Conservation (phyloP, 2,113 vertebrate species). For the Menidia beryllina region DNA sequence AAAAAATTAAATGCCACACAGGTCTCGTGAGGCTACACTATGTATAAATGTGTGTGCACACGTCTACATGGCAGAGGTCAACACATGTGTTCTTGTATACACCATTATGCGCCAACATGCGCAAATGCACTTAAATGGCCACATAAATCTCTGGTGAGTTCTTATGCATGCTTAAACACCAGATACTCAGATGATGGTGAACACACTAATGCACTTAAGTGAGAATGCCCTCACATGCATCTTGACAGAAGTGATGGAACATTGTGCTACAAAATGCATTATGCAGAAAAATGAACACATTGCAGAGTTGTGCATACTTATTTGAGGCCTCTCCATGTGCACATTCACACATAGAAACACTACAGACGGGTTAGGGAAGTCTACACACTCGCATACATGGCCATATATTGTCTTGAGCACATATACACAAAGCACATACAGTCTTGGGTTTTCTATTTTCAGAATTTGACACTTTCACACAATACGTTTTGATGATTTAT, state of each 20-base stretch:
- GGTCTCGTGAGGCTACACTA: background rate
- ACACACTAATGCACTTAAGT: background rate
- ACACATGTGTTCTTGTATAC: background rate
- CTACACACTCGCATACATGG: background rate
- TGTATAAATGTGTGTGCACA: background rate
- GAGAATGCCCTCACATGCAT: slow-evolving; percentile 5
- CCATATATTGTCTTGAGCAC: background rate
- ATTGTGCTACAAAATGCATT: slow-evolving; percentile 28
- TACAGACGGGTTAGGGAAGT: background rate
- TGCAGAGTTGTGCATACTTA: slow-evolving; percentile 22
- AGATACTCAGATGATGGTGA: background rate
- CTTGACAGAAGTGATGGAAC: background rate
- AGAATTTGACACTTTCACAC: background rate
- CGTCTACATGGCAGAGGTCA: background rate
- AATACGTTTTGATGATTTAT: too few species aligned
- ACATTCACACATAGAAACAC: background rate
- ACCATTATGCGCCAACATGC: slow-evolving; percentile 43
- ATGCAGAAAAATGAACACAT: slow-evolving; percentile 53
- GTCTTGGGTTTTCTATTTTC: background rate
- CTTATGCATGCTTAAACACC: slow-evolving; percentile 21
- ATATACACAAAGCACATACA: background rate
- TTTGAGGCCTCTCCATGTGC: slow-evolving; percentile 3
- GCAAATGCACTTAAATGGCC: slow-evolving; percentile 14
- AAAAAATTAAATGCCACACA: background rate
- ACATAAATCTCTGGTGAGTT: slow-evolving; percentile 28